Conservation (phyloP, 1,140 invertebrate species). For the Diachasmimorpha longicaudata region DNA sequence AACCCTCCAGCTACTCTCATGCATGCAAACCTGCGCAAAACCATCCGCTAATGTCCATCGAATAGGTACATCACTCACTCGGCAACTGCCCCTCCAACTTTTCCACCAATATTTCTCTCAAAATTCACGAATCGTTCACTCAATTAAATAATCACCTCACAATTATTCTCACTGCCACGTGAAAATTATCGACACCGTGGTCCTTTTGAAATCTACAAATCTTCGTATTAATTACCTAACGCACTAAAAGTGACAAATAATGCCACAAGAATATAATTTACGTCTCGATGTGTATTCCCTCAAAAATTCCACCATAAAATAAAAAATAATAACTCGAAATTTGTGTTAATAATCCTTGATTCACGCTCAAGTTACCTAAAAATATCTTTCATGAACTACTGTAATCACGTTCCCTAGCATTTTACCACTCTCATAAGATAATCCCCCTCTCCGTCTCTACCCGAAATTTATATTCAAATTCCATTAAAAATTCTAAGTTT, state of each 20-base stretch:
- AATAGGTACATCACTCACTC: neutral
- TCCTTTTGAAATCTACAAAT: neutral
- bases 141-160: neutral
- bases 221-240: neutral
- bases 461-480: conserved; percentile 10
- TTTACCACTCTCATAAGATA: conserved; percentile 11
- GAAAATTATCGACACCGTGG: neutral
- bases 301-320: neutral
- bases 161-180: neutral
- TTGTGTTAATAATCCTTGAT: neutral
- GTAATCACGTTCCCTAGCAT: neutral
- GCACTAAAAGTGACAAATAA: neutral
- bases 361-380: neutral
- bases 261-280: neutral
- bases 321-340: neutral
- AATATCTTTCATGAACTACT: neutral
- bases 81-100: neutral
- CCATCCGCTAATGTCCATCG: neutral
- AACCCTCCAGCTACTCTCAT: too few relatives aligned
- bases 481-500: conserved; percentile 15
- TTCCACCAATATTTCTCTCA: neutral
- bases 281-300: neutral
- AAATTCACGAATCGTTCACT: neutral
- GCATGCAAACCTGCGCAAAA: neutral
- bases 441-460: conserved; percentile 11